phyloP scores from a whole-genome alignment of 92 coral and sea anemone species.

The Porites rus region DNA sequence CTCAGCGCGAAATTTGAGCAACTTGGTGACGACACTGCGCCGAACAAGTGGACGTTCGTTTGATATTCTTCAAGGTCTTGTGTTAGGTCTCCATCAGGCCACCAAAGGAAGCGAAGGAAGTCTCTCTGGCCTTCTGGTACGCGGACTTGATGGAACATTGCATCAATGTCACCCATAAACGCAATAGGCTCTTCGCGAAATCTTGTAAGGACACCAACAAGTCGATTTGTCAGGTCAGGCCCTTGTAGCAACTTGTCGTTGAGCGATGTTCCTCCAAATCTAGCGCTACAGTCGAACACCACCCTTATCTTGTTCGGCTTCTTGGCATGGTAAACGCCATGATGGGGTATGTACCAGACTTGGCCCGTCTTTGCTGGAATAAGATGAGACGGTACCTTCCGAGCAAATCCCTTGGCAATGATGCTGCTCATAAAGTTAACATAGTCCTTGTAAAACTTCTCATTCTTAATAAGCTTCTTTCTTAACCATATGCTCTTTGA shows the following conservation, averaged over 20 bases:
- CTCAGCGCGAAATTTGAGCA: conserved; percentile 17
- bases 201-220: conserved; percentile 34
- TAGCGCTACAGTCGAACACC: conserved; percentile 39
- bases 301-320: conserved; percentile 29
- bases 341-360: conserved; percentile 40
- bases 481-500: conserved; percentile 49
- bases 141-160: conserved; percentile 47
- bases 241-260: conserved; percentile 38
- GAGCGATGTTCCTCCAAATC: conserved; percentile 29
- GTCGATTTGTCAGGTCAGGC: conserved; percentile 38
- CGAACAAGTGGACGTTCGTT: conserved; percentile 38
- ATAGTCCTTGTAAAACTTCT: conserved; percentile 31
- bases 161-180: conserved; percentile 22
- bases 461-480: conserved; percentile 25
- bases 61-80: conserved; percentile 21
- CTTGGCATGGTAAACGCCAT: conserved; percentile 25
- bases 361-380: conserved; percentile 15
- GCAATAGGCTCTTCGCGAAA: conserved; percentile 35
- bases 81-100: not conserved
- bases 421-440: conserved; percentile 38
- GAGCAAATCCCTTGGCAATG: conserved; percentile 38
- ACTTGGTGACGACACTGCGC: conserved; percentile 20
- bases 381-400: conserved; percentile 41
- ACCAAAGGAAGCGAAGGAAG: conserved; percentile 37
- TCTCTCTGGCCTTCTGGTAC: conserved; percentile 24